Evolutionary conservation across 2,113 vertebrate genomes (phyloP).

Genomic region (Girardinichthys multiradiatus): DNA sequence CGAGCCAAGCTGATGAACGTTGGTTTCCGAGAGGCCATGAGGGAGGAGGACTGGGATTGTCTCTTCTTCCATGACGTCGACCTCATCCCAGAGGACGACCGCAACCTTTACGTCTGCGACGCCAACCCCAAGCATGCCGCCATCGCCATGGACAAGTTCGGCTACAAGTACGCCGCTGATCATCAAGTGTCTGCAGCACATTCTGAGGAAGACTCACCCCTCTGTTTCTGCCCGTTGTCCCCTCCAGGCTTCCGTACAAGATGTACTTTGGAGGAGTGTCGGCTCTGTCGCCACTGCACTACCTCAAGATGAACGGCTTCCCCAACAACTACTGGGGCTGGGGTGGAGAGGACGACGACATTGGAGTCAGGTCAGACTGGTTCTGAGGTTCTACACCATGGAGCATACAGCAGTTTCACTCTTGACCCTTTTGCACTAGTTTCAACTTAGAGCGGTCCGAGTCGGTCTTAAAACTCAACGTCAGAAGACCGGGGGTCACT

Average conservation of each 20-base stretch:
- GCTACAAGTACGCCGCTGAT: conserved; percentile 78
- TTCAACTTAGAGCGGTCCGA: too few species aligned
- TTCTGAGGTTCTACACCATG: neutral
- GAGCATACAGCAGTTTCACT: too few species aligned
- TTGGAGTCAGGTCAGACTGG: conserved; percentile 78
- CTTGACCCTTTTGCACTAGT: too few species aligned
- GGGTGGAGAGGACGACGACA: conserved; percentile 85
- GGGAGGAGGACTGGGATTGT: conserved; percentile 86
- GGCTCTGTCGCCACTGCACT: conserved; percentile 80
- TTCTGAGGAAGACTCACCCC: neutral
- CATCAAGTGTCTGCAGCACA: neutral
- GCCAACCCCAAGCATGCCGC: conserved; percentile 83
- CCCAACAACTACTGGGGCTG: conserved; percentile 86
- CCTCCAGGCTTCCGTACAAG: conserved; percentile 81
- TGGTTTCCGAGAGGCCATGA: conserved; percentile 87
- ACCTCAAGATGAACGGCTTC: conserved; percentile 86
- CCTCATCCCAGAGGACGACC: conserved; percentile 85
- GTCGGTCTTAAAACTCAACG: too few species aligned
- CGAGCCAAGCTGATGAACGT: conserved; percentile 84
- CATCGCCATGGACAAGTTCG: conserved; percentile 87
- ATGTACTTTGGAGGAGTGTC: conserved; percentile 85
- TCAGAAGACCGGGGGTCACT: too few species aligned
- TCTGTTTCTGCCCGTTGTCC: neutral
- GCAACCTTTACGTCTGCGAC: conserved; percentile 82
- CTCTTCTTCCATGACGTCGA: conserved; percentile 87